Evolutionary conservation across 1,140 invertebrate species (phyloP).

Genomic region (Pemphigus obesinymphae): DNA sequence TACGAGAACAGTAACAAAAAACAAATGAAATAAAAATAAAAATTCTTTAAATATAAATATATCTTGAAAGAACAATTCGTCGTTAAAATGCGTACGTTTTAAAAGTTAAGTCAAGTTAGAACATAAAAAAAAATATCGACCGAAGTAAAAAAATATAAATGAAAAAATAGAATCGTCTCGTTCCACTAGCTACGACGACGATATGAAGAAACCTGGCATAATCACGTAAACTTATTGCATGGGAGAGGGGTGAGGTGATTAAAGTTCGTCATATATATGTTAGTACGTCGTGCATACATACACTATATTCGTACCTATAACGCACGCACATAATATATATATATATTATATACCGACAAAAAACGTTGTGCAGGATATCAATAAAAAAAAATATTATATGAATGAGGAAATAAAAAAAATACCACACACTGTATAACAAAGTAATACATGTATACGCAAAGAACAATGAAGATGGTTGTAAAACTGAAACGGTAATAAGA

Average conservation of each 20-base stretch:
- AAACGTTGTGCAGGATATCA: neutral
- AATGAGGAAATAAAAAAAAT: neutral
- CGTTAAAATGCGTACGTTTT: neutral
- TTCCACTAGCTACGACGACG: neutral
- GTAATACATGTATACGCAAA: neutral
- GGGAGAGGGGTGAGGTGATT: neutral
- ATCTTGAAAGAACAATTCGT: neutral
- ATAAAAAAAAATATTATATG: neutral
- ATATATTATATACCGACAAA: neutral
- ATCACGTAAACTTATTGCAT: no score
- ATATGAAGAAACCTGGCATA: neutral
- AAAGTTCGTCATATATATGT: neutral
- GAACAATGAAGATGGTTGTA: constrained; percentile 30
- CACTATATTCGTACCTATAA: neutral
- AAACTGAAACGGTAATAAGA: constrained; percentile 20
- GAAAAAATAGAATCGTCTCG: neutral
- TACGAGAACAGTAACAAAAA: neutral
- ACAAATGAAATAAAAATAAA: neutral
- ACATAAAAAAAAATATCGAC: neutral
- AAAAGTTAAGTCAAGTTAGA: neutral
- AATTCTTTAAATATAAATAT: neutral
- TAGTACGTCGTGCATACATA: no score
- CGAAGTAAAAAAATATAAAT: neutral
- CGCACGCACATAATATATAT: neutral
- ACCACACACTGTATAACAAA: no score